Evolutionary conservation across 2,888 invertebrate species (phyloP), one percentile per base, ranked within the genome.

Genomic region (Prionchulus punctatus): DNA sequence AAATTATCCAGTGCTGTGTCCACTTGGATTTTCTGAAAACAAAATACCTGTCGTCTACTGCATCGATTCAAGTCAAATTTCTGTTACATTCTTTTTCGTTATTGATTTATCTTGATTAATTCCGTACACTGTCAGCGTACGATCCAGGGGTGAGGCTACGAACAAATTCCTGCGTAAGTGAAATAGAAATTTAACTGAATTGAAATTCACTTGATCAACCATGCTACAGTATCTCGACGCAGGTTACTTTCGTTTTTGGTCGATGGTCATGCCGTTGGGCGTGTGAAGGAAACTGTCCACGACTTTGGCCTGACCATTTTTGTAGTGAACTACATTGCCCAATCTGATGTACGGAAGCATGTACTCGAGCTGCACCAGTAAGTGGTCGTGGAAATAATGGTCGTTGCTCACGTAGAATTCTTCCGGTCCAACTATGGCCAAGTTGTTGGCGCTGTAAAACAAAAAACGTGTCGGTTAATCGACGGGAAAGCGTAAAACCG

Each of bases 401-500:
- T 61, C 55, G 58, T 65, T 66, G 3, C 63, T 62, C 42, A 66
- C 42, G 55, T 65, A 62, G 50, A 67, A 63, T 27, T 63, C 50
- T 55, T 67, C 67, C 1, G 65, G 60, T 0, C 64, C 65, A 7
- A 66, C 62, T 0, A 62, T 67, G 0, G 60, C 60, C 21, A 67
- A 56, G 52, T 64, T 63, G 15, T 61, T 61, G 1, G 64, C 57
- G 49, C 64, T 65, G 18, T 28, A 59, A 60, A 50, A 23, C 18
- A 36, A 36, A 18, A 36, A 12, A 36, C n/a, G n/a, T n/a, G n/a
- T n/a, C n/a, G n/a, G n/a, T n/a, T n/a, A n/a, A n/a, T n/a, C n/a
- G n/a, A n/a, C n/a, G n/a, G n/a, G n/a, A n/a, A n/a, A n/a, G n/a
- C n/a, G n/a, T n/a, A n/a, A n/a, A n/a, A n/a, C n/a, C n/a, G n/a